Evolutionary conservation across 1,140 invertebrate genomes (phyloP).

Genomic region (Gonioctena quinquepunctata): DNA sequence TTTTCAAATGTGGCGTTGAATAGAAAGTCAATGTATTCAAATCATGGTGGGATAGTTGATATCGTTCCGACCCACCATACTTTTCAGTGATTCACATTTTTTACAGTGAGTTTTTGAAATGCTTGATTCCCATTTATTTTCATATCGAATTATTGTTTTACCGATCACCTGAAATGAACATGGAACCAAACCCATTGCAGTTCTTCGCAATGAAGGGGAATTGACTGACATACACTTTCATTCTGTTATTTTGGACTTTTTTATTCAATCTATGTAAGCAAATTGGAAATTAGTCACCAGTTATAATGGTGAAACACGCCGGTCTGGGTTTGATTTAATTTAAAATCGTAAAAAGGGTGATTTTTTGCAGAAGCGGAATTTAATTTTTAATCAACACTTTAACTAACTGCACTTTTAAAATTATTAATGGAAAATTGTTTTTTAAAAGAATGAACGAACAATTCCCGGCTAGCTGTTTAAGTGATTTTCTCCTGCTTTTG

Average conservation of each 20-base stretch:
- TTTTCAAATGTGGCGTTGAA: too few species aligned
- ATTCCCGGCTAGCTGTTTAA: neutral
- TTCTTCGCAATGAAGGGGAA: neutral
- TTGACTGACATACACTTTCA: conserved; percentile 25
- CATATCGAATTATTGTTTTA: too few species aligned
- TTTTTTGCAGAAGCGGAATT: conserved; percentile 17
- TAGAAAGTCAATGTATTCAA: too few species aligned
- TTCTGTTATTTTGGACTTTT: conserved; percentile 33
- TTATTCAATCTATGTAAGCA: conserved; percentile 41
- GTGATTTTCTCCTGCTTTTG: conserved; percentile 13
- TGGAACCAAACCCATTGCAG: neutral
- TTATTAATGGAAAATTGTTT: conserved; percentile 24
- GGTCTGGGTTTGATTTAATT: conserved; percentile 38
- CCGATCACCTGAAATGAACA: too few species aligned
- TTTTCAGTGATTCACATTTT: too few species aligned
- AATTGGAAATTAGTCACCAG: conserved; percentile 38
- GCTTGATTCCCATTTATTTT: too few species aligned
- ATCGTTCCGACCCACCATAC: too few species aligned
- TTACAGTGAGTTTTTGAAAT: too few species aligned
- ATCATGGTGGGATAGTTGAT: too few species aligned
- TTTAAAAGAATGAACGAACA: conserved; percentile 8
- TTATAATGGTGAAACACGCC: conserved; percentile 31
- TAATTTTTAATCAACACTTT: conserved; percentile 26
- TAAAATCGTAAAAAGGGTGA: conserved; percentile 33
- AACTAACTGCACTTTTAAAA: conserved; percentile 22